Base-by-base conservation (phyloP, 2,888 invertebrate species). In the Xanthostigma xanthostigma region DNA sequence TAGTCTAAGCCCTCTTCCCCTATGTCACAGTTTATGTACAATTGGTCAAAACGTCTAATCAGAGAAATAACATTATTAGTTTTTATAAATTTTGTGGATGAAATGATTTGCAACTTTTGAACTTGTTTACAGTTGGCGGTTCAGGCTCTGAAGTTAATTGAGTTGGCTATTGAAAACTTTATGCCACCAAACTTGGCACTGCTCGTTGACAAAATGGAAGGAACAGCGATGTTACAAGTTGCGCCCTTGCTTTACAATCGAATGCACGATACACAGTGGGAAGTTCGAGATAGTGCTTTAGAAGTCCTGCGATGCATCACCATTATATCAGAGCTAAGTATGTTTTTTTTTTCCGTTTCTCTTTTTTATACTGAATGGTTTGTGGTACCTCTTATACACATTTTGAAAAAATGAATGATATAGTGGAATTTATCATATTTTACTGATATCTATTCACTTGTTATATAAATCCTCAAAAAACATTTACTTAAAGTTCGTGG, bases 131-230 rank as follows among this genome's bases (percentile, higher is more conserved):
- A 86, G 85, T 73, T 82, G 46, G 73, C 79, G 12, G 80, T 85
- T 2, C 77, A 81, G 59, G 77, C 81, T 0, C 63, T 88, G 14
- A 82, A 82, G 60, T 67, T 87, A 9, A 75, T 83, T 45, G 75
- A 80, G 52, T 62, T 83, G 48, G 76, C 81, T 0, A 77, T 88
- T 45, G 76, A 78, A 56, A 83, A 84, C 62, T 87, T 85, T 59
- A 73, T 86, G 59, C 80, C 83, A 1, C 86, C 87, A 0, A 84
- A 84, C 62, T 72, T 88, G 58, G 85, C 82, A 0, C 62, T 88
- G 33, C 66, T 88, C 8, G 70, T 84, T 51, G 83, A 86, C 57
- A 73, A 77, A 13, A 69, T 78, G 45, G 72, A 76, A 2, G 79
- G 79, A 3, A 62, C 65, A 27, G 69, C 77, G 0, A 74, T 84